A percentile compares a stretch with the other conserved stretches of the same genome.
Evolutionary conservation across 2,113 vertebrate species (phyloP).

Genomic region (Colistium nudipinnis): DNA sequence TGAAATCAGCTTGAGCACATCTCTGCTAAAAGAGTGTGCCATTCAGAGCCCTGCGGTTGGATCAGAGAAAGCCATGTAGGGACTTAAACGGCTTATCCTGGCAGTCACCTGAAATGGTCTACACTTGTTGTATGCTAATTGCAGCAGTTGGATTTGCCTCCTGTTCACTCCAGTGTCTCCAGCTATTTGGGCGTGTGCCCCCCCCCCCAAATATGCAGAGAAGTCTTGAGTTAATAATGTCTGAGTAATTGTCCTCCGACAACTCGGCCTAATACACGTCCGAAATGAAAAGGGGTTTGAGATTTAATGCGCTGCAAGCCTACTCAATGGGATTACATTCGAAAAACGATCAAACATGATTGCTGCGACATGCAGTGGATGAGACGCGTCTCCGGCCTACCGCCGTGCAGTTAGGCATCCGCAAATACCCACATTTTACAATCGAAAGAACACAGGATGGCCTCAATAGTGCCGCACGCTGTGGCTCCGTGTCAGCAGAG

Average conservation of each 20-base stretch:
- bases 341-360: slow-evolving; percentile 65
- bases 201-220: neutral
- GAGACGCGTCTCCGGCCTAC: slow-evolving; percentile 45
- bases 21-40: slow-evolving; percentile 42
- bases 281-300: slow-evolving; percentile 59
- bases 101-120: slow-evolving; percentile 1
- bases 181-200: neutral
- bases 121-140: slow-evolving; percentile 16
- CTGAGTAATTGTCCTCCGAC: slow-evolving; percentile 46
- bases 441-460: slow-evolving; percentile 24
- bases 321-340: slow-evolving; percentile 69
- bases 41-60: slow-evolving; percentile 12
- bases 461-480: slow-evolving; percentile 18
- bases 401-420: slow-evolving; percentile 35
- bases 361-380: slow-evolving; percentile 55
- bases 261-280: slow-evolving; percentile 40
- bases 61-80: slow-evolving; percentile 33
- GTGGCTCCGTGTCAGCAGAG: slow-evolving; percentile 36
- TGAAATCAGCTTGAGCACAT: slow-evolving; percentile 49
- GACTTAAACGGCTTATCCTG: neutral
- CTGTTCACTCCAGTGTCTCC: neutral
- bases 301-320: slow-evolving; percentile 66
- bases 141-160: neutral
- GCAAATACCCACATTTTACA: slow-evolving; percentile 31
- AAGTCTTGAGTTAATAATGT: slow-evolving; percentile 44